Conservation (phyloP, 2,113 vertebrate genomes). For the Brachirus orientalis region DNA sequence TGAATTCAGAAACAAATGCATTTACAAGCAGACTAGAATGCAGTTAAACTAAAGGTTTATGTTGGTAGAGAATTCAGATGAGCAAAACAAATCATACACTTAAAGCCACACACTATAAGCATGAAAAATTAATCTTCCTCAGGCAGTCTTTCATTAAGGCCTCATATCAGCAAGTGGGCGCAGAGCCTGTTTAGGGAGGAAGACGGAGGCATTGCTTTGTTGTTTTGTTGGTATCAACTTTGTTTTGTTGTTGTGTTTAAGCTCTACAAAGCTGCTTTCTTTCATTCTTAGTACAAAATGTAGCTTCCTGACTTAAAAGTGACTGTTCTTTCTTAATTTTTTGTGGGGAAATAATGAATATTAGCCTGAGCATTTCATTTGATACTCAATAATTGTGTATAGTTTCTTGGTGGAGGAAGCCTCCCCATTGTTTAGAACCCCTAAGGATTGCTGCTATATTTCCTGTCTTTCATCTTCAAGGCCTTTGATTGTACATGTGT, state of each 20-base stretch:
- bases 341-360: neutral
- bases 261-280: neutral
- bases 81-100: neutral
- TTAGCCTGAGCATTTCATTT: conserved; percentile 5
- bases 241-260: conserved; percentile 6
- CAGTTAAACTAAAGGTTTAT: conserved; percentile 4
- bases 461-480: conserved; percentile 76
- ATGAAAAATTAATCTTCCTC: conserved; percentile 17
- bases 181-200: neutral
- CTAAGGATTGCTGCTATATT: conserved; percentile 49
- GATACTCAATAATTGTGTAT: neutral
- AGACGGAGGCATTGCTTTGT: conserved; percentile 16
- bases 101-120: neutral
- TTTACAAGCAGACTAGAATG: conserved; percentile 18
- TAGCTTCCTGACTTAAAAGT: neutral
- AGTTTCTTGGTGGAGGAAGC: conserved; percentile 44
- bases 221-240: conserved; percentile 8
- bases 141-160: conserved; percentile 2
- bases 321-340: neutral
- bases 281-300: conserved; percentile 1
- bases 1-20: conserved; percentile 23
- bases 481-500: conserved; percentile 54
- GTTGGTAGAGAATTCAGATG: conserved; percentile 4
- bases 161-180: conserved; percentile 8
- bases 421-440: conserved; percentile 17